Evolutionary conservation across 2,888 invertebrate species (phyloP).

Genomic region (Rutpela maculata): DNA sequence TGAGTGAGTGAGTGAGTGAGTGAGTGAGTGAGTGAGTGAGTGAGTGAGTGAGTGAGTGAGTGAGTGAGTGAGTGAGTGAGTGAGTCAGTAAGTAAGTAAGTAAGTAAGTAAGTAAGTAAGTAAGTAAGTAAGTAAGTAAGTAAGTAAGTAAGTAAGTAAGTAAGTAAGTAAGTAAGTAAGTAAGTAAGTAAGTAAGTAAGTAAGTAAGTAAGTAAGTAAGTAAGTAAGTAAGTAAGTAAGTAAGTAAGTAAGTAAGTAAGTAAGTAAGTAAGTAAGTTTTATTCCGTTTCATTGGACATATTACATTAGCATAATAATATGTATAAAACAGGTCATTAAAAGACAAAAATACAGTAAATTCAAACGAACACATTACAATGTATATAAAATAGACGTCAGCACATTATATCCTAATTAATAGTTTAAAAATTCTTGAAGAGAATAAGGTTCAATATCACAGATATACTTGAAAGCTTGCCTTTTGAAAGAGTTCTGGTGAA

Average conservation of each 20-base stretch:
- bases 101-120: slow-evolving; percentile 23
- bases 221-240: slow-evolving; percentile 20
- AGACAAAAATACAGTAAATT: too few relatives aligned
- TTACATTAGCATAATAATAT: too few relatives aligned
- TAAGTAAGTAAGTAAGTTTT: slow-evolving; percentile 18
- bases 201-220: slow-evolving; percentile 15
- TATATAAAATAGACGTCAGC: too few relatives aligned
- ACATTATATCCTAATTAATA: too few relatives aligned
- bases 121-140: slow-evolving; percentile 23
- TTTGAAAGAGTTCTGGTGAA: too few relatives aligned
- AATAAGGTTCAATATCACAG: too few relatives aligned
- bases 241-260: slow-evolving; percentile 14
- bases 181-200: slow-evolving; percentile 21
- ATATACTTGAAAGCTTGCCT: too few relatives aligned
- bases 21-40: slow-evolving; percentile 14
- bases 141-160: slow-evolving; percentile 23
- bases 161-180: slow-evolving; percentile 18
- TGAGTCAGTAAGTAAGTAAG: too few relatives aligned
- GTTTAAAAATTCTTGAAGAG: too few relatives aligned
- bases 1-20: slow-evolving; percentile 14
- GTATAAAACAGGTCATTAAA: too few relatives aligned
- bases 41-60: slow-evolving; percentile 14
- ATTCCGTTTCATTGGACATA: too few relatives aligned
- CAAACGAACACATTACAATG: too few relatives aligned
- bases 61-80: slow-evolving; percentile 14